phyloP scores from a whole-genome alignment of 2,113 vertebrate genomes.

The Psilopogon haemacephalus region DNA sequence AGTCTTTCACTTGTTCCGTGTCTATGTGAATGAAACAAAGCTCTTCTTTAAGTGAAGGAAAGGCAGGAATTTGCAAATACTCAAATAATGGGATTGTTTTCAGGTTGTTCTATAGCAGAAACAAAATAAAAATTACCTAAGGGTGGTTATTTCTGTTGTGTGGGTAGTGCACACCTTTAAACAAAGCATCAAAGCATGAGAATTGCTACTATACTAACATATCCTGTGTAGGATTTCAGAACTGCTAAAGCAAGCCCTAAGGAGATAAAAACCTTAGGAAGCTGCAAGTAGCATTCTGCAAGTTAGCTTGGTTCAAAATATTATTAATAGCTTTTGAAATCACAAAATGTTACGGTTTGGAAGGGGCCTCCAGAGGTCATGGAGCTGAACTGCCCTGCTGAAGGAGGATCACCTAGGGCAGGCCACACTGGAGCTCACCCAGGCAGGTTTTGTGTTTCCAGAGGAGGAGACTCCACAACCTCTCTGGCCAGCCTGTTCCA shows the following conservation, averaged over 20 bases:
- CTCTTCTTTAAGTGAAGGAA: not conserved
- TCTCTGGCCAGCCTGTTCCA: too few relatives aligned
- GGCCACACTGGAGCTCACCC: too few relatives aligned
- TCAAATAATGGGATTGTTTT: not conserved
- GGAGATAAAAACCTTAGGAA: not conserved
- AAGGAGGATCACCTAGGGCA: too few relatives aligned
- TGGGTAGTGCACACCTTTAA: not conserved
- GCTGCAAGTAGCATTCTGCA: not conserved
- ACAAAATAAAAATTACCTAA: not conserved
- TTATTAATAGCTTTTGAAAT: not conserved
- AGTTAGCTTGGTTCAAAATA: not conserved
- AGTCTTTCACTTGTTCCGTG: not conserved
- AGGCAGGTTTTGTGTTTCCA: too few relatives aligned
- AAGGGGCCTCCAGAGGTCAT: too few relatives aligned
- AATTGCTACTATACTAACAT: not conserved
- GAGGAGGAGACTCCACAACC: too few relatives aligned
- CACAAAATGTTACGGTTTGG: too few relatives aligned
- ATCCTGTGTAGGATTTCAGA: not conserved
- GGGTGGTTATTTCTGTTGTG: not conserved
- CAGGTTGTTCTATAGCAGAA: not conserved
- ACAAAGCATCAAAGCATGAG: not conserved
- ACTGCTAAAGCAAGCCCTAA: not conserved
- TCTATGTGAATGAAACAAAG: not conserved
- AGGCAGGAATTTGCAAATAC: not conserved
- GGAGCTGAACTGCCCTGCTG: too few relatives aligned